Evolutionary conservation across 2,888 invertebrate genomes (phyloP), one percentile per base, ranked within the genome.

Genomic region (Trichogramma dendrolimi): DNA sequence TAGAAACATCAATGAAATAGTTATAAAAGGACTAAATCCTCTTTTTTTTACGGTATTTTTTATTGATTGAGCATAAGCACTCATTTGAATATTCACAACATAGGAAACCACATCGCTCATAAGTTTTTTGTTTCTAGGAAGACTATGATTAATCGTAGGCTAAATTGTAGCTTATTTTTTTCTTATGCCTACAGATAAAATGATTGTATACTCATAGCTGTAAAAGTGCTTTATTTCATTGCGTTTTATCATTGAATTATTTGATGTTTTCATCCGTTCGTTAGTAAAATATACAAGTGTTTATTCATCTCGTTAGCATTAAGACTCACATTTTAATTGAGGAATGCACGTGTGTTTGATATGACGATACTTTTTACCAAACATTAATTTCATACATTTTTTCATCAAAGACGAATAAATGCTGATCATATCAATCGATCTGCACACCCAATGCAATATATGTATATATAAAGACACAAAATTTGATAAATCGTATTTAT

Each of bases 121-220:
- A 63, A 61, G 56, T 60, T 62, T 58, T 71, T 69, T 70, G 69
- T 72, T 71, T 73, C 77, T 78, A 78, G 78, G 78, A 78, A 78
- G 78, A 78, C 78, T 78, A 77, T 78, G 78, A 78, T 78, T 76
- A 77, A 77, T 69, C 74, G 76, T 77, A 78, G 76, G 78, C 78
- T 77, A 77, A 68, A 75, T 71, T 67, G 69, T 67, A 70, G 64
- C 66, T 66, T 63, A 60, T 60, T 63, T 65, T 63, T 58, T 51
- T 55, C 63, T 61, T 65, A 65, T 63, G 61, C 63, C 66, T 66
- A 66, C 50, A 47, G 41, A 61, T 66, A 66, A 63, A 61, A 66
- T 66, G 63, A 66, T 66, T 66, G 66, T 66, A 66, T 66, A 63
- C 58, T 61, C 61, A 54, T 66, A 61, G 14, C n/a, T 38, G 14